Percentiles rank a stretch among this genome's conserved stretches.
phyloP scores from a whole-genome alignment of 1,140 invertebrate species.

The Pogonognathellus flavescens region DNA sequence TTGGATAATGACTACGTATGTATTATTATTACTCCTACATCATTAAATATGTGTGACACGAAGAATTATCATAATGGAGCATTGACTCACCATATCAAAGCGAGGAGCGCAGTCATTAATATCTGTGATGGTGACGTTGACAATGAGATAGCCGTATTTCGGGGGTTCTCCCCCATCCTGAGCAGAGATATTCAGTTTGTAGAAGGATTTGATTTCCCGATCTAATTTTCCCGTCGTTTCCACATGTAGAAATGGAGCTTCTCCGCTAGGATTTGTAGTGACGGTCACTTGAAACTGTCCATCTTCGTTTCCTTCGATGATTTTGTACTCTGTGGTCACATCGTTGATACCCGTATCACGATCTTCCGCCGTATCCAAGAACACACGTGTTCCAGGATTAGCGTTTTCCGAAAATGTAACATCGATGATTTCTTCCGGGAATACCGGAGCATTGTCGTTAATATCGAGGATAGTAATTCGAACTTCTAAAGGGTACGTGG shows the following conservation, averaged over 20 bases:
- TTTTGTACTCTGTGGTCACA: constrained; percentile 87
- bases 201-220: constrained; percentile 85
- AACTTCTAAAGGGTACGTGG: constrained; percentile 93
- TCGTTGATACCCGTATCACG: constrained; percentile 87
- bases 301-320: constrained; percentile 88
- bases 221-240: constrained; percentile 92
- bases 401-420: constrained; percentile 93
- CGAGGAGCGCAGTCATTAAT: constrained; percentile 61
- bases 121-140: constrained; percentile 89
- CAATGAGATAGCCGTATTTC: constrained; percentile 84
- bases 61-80: background rate
- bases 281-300: constrained; percentile 88
- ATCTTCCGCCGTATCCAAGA: constrained; percentile 90
- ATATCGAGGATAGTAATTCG: constrained; percentile 86
- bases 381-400: constrained; percentile 84
- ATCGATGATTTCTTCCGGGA: constrained; percentile 88
- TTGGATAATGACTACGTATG: too few relatives aligned
- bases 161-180: constrained; percentile 86
- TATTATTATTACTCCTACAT: background rate
- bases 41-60: background rate
- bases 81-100: constrained; percentile 55
- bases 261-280: constrained; percentile 88
- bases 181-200: constrained; percentile 90
- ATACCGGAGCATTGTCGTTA: constrained; percentile 90
- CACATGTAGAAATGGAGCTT: constrained; percentile 89